Evolutionary conservation across 2,888 invertebrate genomes (phyloP), one percentile per base, ranked within the genome.

Genomic region (Coenonympha arcania): DNA sequence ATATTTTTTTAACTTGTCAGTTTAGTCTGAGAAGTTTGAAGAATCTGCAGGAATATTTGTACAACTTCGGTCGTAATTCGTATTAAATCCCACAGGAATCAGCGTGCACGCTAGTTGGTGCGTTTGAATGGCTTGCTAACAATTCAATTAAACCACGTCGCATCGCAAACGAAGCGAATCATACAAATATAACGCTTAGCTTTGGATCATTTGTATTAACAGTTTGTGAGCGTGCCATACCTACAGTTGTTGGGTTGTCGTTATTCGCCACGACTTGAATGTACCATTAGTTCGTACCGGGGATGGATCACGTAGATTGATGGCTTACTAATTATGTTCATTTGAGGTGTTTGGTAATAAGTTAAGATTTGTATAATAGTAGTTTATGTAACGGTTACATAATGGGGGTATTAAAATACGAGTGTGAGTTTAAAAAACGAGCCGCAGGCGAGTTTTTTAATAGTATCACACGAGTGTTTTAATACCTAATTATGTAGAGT

Each of bases 171-270:
- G 22, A 24, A 39, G 11, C 15, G 15, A 39, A 16, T 22, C 48
- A 44, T 48, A 48, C 19, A 37, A 4, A 46, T 19, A 11, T 22
- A 24, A 45, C 26, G 46, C 52, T 49, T 50, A 19, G 49, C 52
- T 52, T 22, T 24, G 24, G 15, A 63, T 63, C 76, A 77, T 70
- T 67, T 66, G 68, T 76, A 69, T 68, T 79, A 77, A 78, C 74
- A 57, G 59, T 61, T 66, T 66, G 82, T 83, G 82, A 83, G 83
- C 84, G 83, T 79, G 79, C 75, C 69, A 72, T 76, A 76, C 79
- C 76, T 68, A 57, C 56, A 58, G 62, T 67, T 66, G 47, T 53
- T 28, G 39, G 45, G 28, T 50, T 42, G 31, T 33, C 26, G 4
- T 33, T 31, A 33, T 34, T 31, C 24, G 33, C 39, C 18, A 30